Evolutionary conservation across 1,140 invertebrate genomes (phyloP).

Genomic region (Trichogramma pretiosum): DNA sequence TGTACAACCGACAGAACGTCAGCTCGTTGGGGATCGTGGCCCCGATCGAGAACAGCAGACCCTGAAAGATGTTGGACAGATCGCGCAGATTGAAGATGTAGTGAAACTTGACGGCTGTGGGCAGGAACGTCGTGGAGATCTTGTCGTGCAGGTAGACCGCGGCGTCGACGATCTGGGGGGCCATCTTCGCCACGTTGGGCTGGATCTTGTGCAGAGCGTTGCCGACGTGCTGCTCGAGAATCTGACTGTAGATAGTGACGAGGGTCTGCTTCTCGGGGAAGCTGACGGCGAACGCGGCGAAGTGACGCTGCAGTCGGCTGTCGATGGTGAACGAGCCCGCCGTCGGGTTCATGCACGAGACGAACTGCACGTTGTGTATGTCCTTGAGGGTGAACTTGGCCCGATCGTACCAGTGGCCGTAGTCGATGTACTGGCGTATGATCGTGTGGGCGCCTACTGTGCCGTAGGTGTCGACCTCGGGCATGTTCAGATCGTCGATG

Average conservation of each 20-base stretch:
- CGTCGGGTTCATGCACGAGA: constrained; percentile 94
- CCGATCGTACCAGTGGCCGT: constrained; percentile 88
- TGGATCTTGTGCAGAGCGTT: constrained; percentile 61
- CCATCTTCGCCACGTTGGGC: constrained; percentile 49
- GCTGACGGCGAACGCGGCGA: constrained; percentile 84
- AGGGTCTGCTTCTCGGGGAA: constrained; percentile 77
- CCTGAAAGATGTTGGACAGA: constrained; percentile 84
- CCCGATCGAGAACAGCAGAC: constrained; percentile 75
- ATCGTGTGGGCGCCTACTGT: constrained; percentile 93
- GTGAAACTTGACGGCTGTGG: constrained; percentile 90
- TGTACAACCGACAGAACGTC: constrained; percentile 71
- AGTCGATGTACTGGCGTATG: constrained; percentile 89
- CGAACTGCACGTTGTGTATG: constrained; percentile 88
- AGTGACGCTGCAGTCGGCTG: constrained; percentile 83
- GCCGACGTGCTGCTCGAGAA: constrained; percentile 67
- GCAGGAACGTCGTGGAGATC: constrained; percentile 67
- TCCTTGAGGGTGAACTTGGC: constrained; percentile 81
- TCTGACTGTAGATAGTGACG: constrained; percentile 74
- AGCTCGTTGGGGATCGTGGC: constrained; percentile 64
- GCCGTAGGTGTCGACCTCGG: constrained; percentile 89
- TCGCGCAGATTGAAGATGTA: constrained; percentile 91
- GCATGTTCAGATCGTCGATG: constrained; percentile 96
- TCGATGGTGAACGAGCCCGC: constrained; percentile 92
- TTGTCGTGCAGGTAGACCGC: constrained; percentile 73
- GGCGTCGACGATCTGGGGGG: constrained; percentile 55